Evolutionary conservation across 2,888 invertebrate genomes (phyloP).

Genomic region (Apoda limacodes): DNA sequence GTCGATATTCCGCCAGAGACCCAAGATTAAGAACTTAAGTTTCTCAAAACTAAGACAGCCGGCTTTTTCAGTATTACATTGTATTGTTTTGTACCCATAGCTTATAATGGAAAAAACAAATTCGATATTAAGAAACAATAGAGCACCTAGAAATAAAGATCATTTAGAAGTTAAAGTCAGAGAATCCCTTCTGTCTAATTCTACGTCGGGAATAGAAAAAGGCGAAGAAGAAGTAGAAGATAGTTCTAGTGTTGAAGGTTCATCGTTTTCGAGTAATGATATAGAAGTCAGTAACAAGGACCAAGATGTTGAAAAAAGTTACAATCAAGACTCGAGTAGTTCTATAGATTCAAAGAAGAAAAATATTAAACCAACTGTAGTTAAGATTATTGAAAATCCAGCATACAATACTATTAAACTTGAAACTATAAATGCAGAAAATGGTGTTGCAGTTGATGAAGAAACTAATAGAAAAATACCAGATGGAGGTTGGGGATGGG

Average conservation of each 20-base stretch:
- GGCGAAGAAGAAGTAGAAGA: slow-evolving; percentile 57
- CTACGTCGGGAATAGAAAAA: slow-evolving; percentile 62
- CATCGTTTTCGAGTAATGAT: slow-evolving; percentile 52
- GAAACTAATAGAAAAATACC: slow-evolving; percentile 70
- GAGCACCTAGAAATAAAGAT: slow-evolving; percentile 37
- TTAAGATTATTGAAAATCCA: no score
- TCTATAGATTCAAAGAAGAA: slow-evolving; percentile 24
- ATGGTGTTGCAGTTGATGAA: slow-evolving; percentile 22
- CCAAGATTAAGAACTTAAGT: slow-evolving; percentile 70
- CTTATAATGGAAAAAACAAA: slow-evolving; percentile 34
- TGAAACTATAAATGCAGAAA: slow-evolving; percentile 19
- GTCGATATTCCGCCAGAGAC: slow-evolving; percentile 64
- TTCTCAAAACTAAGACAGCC: slow-evolving; percentile 23
- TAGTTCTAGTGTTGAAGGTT: slow-evolving; percentile 35
- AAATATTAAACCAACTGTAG: no score
- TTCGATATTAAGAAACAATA: slow-evolving; percentile 37
- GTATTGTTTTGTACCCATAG: slow-evolving; percentile 42
- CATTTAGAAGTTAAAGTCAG: slow-evolving; percentile 34
- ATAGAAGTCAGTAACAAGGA: slow-evolving; percentile 40
- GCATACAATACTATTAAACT: no score
- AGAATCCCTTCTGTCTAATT: slow-evolving; percentile 52
- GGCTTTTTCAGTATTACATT: slow-evolving; percentile 48
- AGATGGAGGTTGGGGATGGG: slow-evolving; percentile 92
- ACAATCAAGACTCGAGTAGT: no score
- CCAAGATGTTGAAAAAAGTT: no score